Base-by-base conservation (phyloP, 1,140 invertebrate species). In the Copidosoma floridanum region DNA sequence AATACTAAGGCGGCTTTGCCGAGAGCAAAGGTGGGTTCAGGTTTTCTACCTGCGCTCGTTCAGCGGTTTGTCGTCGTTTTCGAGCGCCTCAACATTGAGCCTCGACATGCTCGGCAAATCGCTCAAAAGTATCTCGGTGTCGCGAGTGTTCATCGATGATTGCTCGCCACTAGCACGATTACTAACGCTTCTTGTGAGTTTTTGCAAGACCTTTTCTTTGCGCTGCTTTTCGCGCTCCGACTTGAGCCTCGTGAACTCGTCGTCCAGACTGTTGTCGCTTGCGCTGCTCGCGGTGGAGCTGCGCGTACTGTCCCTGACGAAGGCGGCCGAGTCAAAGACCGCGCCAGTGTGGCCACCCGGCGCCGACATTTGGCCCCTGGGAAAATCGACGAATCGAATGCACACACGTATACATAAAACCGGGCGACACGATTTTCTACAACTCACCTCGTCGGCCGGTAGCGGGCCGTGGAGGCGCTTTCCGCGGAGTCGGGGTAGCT, bases 241-340 rank as follows among this genome's bases (percentile, higher is more conserved):
- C 62, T 82, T 83, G 4, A 85, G 61, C 64, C 81, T 82, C 2
- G 81, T 80, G 37, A 85, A 85, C 57, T 85, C 83, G 63, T 84
- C 83, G 5, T 71, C 71, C 44, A 20, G 27, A 18, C 47, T 21
- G n/a, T 51, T 57, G 14, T 32, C 24, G 23, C 8, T 60, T 16
- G 61, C 26, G 3, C 63, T 66, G 0, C 64, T 68, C 21, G 68
- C 71, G 3, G 48, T n/a, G 0, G 57, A 64, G n/a, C 57, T 60
- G 23, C 18, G 23, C 18, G 44, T 52, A 20, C 12, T 23, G 3
- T 44, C 57, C 23, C 40, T 52, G 16, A 11, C 12, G 18, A 44
- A 59, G 43, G 23, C 16, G 1, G 29, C 24, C 8, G 38, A 41
- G 12, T 52, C 43, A 21, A 3, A 8, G 7, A 20, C 26, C 8